Base-by-base conservation (phyloP, 1,140 invertebrate genomes). In the Oryzaephilus surinamensis region DNA sequence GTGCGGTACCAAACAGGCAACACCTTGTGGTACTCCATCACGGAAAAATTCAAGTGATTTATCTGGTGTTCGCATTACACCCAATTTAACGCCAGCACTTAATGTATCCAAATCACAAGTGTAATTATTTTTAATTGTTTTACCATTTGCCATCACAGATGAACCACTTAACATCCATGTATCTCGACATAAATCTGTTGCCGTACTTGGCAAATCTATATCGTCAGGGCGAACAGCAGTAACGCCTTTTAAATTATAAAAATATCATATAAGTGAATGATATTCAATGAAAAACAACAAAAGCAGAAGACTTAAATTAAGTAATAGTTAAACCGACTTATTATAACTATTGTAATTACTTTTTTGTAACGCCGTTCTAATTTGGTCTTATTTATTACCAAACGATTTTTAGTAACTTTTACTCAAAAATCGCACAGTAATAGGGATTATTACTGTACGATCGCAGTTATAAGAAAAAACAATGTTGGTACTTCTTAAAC, bases 81-180 rank as follows among this genome's bases (percentile, higher is more conserved):
- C 83, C n/a, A 92, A 78, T 26, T 83, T 67, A 41, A 81, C 79
- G 4, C 85, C 79, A 10, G 83, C 76, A 1, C 66, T 70, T 1
- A 93, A 60, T 2, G 73, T 75, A 54, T 95, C 89, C 37, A 95
- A 63, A 65, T 94, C 86, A 33, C 87, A 77, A 0, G 76, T 65
- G 51, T 93, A 92, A 54, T 86, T 81, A 57, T 83, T 86, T 29
- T 80, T 73, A 31, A 91, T 72, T 7, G 82, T 86, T 21, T 79
- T 75, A 1, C 86, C 86, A 60, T 91, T 86, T 53, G 86, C 77
- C 73, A 87, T 82, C 28, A 88, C 73, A 24, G 79, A 77, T 0
- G 77, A 77, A 4, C 85, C 86, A 46, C 86, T 91, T 0, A 95
- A 61, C 71, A 95, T 92, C 73, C 90, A 94, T 0, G 89, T 94